Percentiles rank a stretch among this genome's conserved stretches.
These are phyloP conservation scores for Phragmatobia fuliginosa DNA, from an alignment of 2,888 invertebrate species.

Conservation along the genomic window DNA sequence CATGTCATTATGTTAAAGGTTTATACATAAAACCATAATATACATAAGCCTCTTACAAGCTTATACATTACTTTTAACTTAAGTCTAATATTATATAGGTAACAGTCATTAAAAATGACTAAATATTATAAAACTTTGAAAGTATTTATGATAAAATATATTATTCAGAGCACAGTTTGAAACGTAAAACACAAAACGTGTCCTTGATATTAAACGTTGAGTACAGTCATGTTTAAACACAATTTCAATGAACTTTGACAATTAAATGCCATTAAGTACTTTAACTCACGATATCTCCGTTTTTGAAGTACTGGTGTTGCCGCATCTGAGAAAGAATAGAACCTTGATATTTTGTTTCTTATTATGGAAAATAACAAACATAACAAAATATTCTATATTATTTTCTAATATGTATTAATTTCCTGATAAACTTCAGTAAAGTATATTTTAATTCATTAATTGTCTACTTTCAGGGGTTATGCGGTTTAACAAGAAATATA, in stretches of 20 bases:
- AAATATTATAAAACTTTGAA: neutral
- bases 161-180: neutral
- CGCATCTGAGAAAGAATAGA: slow-evolving; percentile 1
- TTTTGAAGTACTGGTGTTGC: slow-evolving; percentile 5
- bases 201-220: slow-evolving; percentile 36
- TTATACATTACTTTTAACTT: neutral
- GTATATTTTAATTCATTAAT: too few species aligned
- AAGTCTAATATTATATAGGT: neutral
- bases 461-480: too few species aligned
- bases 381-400: too few species aligned
- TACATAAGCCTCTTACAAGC: neutral
- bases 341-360: neutral
- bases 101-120: neutral
- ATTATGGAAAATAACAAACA: too few species aligned
- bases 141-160: neutral
- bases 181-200: slow-evolving; percentile 7
- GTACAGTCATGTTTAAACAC: slow-evolving; percentile 24
- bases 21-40: neutral
- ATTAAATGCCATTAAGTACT: slow-evolving; percentile 39
- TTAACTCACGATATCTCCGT: slow-evolving; percentile 19
- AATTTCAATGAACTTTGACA: slow-evolving; percentile 42
- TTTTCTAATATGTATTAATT: too few species aligned
- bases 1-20: neutral
- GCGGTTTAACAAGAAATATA: too few species aligned
- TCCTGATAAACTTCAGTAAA: too few species aligned